Evolutionary conservation across 2,797 vertebrate species (phyloP).

Genomic region (Crocodylus rhombifer): DNA sequence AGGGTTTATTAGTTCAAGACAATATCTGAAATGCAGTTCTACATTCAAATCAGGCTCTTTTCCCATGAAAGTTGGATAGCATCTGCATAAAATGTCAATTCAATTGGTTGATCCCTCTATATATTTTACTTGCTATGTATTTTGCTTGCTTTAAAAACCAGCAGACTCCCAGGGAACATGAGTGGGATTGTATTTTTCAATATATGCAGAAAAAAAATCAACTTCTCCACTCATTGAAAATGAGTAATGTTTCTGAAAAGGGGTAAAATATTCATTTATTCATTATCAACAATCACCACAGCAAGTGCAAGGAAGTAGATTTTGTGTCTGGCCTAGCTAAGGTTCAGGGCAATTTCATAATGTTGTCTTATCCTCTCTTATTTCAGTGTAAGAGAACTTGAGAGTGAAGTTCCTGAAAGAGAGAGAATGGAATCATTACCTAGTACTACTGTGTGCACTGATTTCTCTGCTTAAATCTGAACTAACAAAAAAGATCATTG

Average conservation of each 20-base stretch:
- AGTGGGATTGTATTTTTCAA: not conserved
- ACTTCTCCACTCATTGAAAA: not conserved
- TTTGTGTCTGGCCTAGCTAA: not conserved
- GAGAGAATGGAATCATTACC: not conserved
- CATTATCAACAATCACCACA: conserved; percentile 1
- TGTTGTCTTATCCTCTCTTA: not conserved
- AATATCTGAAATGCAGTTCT: not conserved
- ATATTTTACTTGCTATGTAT: not conserved
- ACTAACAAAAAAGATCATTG: not conserved
- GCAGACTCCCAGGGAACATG: not conserved
- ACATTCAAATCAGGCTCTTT: not conserved
- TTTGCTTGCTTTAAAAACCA: conserved; percentile 14
- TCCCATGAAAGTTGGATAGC: not conserved
- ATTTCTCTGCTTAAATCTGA: not conserved
- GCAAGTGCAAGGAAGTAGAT: not conserved
- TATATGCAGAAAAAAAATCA: not conserved
- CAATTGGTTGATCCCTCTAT: not conserved
- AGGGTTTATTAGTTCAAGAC: not conserved
- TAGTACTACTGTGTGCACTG: not conserved
- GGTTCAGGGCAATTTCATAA: not conserved
- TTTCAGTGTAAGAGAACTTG: not conserved
- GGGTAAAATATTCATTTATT: not conserved
- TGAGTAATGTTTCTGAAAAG: conserved; percentile 1
- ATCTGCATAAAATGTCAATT: not conserved
- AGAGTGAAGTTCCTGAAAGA: not conserved